A percentile compares a stretch with the other conserved stretches of the same genome.
Evolutionary conservation across 2,888 invertebrate species (phyloP).

Genomic region (Rhyacophila evoluta): DNA sequence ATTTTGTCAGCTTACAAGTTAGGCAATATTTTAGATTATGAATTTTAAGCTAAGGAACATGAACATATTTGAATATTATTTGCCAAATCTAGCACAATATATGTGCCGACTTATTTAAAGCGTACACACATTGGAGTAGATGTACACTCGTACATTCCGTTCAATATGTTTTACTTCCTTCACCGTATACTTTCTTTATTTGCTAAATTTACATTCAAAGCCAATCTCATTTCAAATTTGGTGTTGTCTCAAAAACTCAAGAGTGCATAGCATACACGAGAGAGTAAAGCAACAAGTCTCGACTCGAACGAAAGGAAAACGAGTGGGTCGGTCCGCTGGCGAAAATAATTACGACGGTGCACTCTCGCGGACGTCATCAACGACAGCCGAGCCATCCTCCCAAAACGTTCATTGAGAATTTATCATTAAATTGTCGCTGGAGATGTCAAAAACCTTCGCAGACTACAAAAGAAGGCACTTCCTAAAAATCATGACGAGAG

Average conservation of each 20-base stretch:
- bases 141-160: no score
- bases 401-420: not conserved
- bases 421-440: not conserved
- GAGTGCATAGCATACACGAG: not conserved
- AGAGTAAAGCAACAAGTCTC: not conserved
- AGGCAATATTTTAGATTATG: no score
- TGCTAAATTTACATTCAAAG: no score
- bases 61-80: no score
- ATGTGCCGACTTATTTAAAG: no score
- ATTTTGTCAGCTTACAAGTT: no score
- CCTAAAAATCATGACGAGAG: not conserved
- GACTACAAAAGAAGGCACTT: not conserved
- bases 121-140: no score
- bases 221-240: no score
- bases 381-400: not conserved
- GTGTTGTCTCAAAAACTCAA: not conserved
- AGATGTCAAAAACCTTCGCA: constrained; percentile 7
- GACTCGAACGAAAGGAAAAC: not conserved
- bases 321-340: not conserved
- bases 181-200: no score
- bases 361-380: not conserved
- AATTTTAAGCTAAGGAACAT: no score
- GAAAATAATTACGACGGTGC: not conserved
- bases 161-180: no score
- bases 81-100: no score